phyloP scores from a whole-genome alignment of 53 echinoderm and acorn worm genomes.

The Echinometra lucunter region DNA sequence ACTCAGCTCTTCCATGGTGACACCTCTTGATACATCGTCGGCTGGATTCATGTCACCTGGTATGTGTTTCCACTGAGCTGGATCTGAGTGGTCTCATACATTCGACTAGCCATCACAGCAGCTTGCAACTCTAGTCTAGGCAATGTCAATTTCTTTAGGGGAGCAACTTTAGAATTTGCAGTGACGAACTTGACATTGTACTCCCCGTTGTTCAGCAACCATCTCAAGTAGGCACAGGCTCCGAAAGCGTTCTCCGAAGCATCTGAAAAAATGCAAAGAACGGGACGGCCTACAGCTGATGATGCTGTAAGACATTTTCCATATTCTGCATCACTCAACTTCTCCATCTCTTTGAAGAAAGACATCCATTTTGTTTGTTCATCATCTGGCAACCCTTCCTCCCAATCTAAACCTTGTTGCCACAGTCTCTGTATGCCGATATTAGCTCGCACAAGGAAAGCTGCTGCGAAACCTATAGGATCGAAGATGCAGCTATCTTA shows the following conservation, averaged over 20 bases:
- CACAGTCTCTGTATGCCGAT: background rate
- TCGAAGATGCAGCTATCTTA: slow-evolving; percentile 54
- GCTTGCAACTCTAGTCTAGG: slow-evolving; percentile 64
- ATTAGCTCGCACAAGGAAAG: background rate
- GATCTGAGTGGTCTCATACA: slow-evolving; percentile 58
- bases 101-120: slow-evolving; percentile 65
- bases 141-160: slow-evolving; percentile 54
- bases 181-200: slow-evolving; percentile 36
- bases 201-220: slow-evolving; percentile 56
- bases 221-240: slow-evolving; percentile 69
- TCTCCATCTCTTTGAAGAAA: background rate
- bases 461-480: slow-evolving; percentile 61
- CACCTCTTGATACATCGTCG: slow-evolving; percentile 76
- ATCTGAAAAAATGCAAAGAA: slow-evolving; percentile 73
- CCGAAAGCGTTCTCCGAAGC: slow-evolving; percentile 79
- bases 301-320: slow-evolving; percentile 9
- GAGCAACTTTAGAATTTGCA: slow-evolving; percentile 60
- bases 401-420: background rate
- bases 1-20: slow-evolving; percentile 40
- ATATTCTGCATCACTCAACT: slow-evolving; percentile 1
- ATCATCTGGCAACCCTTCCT: background rate
- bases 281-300: background rate
- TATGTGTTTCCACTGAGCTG: slow-evolving; percentile 18
- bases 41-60: no score
- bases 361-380: no score